phyloP scores from a whole-genome alignment of 1,140 invertebrate genomes.

The Oppia nitens region DNA sequence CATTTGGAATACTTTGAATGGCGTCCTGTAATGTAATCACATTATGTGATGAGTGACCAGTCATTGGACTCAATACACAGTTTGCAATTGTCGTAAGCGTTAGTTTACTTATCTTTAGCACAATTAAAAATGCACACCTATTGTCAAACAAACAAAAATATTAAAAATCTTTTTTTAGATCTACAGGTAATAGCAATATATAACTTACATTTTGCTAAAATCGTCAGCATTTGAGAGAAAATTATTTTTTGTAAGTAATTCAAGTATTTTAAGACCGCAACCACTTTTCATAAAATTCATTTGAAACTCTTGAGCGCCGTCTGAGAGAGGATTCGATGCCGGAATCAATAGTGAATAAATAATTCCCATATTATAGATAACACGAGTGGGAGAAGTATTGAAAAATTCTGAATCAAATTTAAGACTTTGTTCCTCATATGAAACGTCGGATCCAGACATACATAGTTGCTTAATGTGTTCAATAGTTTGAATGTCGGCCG shows the following conservation, averaged over 20 bases:
- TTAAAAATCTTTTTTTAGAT: constrained; percentile 1
- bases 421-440: neutral
- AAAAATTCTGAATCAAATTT: constrained; percentile 33
- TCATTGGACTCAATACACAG: constrained; percentile 27
- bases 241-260: constrained; percentile 71
- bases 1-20: constrained; percentile 47
- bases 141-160: constrained; percentile 17
- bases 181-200: neutral
- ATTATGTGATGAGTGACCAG: constrained; percentile 28
- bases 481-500: constrained; percentile 44
- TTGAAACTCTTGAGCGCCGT: constrained; percentile 70
- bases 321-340: constrained; percentile 57
- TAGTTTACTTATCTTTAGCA: constrained; percentile 73
- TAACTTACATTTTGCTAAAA: constrained; percentile 45
- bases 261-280: constrained; percentile 56
- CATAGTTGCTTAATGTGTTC: constrained; percentile 10
- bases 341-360: constrained; percentile 77
- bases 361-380: constrained; percentile 52
- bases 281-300: constrained; percentile 71
- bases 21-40: constrained; percentile 52
- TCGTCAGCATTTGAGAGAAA: constrained; percentile 65
- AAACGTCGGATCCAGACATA: neutral
- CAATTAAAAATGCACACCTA: constrained; percentile 63
- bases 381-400: constrained; percentile 51
- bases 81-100: constrained; percentile 58